Evolutionary conservation across 1,140 invertebrate species (phyloP).

Genomic region (Calosoma granatense): DNA sequence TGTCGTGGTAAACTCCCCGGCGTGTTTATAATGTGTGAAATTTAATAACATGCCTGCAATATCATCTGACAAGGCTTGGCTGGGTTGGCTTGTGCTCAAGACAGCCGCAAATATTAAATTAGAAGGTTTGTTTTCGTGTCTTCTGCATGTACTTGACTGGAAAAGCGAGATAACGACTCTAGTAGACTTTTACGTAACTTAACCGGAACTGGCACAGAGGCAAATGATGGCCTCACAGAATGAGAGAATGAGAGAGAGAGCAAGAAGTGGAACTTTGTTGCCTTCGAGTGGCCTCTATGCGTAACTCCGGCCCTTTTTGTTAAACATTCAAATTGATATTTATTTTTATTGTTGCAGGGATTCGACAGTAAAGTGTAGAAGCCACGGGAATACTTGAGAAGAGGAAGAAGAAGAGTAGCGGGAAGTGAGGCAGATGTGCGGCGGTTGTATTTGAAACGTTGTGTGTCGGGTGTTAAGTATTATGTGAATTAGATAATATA

Average conservation of each 20-base stretch:
- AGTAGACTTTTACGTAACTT: no score
- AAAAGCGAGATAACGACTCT: background rate
- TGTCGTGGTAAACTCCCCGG: no score
- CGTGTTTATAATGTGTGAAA: background rate
- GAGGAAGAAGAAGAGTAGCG: no score
- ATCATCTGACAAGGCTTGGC: background rate
- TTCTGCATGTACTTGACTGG: constrained; percentile 1
- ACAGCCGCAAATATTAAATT: constrained; percentile 3
- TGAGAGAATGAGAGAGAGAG: no score
- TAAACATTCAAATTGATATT: background rate
- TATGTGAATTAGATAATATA: background rate
- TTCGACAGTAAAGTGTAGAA: background rate
- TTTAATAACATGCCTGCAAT: background rate
- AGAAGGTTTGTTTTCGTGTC: constrained; percentile 1
- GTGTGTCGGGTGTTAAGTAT: background rate
- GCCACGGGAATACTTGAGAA: background rate
- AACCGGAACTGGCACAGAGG: no score
- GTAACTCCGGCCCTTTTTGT: background rate
- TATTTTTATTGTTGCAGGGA: background rate
- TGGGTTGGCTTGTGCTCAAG: background rate
- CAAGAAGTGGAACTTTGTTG: no score
- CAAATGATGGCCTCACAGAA: no score
- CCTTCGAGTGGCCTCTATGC: no score
- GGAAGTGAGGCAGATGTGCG: background rate
- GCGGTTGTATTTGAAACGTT: background rate